These are phyloP conservation scores for Nomada ferruginata DNA, from an alignment of 2,888 invertebrate genomes.

Conservation along the genomic window DNA sequence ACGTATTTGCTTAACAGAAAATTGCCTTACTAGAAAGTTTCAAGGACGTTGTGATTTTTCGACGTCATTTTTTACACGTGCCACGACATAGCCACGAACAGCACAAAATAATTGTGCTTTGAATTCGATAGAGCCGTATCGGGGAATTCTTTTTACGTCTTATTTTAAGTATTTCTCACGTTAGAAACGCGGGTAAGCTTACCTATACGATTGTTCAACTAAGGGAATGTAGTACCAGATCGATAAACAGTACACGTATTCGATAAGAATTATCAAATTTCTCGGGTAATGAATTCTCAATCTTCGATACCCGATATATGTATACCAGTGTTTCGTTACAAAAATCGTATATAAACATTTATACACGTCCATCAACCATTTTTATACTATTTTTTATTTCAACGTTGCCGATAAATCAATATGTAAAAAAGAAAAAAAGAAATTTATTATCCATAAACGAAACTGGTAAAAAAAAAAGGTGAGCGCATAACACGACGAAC, in stretches of 20 bases:
- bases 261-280: constrained; percentile 13
- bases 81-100: constrained; percentile 1
- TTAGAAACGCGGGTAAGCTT: constrained; percentile 30
- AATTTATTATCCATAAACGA: constrained; percentile 3
- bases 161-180: constrained; percentile 19
- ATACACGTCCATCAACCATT: constrained; percentile 10
- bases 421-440: constrained; percentile 17
- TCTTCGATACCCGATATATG: constrained; percentile 36
- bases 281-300: constrained; percentile 16
- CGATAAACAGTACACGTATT: constrained; percentile 16
- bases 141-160: constrained; percentile 15
- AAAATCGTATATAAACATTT: constrained; percentile 59
- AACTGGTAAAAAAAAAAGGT: constrained; percentile 41
- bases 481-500: constrained; percentile 42
- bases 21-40: constrained; percentile 14
- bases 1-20: constrained; percentile 45
- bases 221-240: constrained; percentile 58
- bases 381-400: not conserved
- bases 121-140: constrained; percentile 35
- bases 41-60: constrained; percentile 36
- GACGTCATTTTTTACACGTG: constrained; percentile 23
- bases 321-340: constrained; percentile 47
- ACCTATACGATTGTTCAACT: constrained; percentile 37
- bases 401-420: constrained; percentile 29
- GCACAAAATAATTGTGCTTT: constrained; percentile 22